These are phyloP conservation scores for Cynopterus sphinx DNA, from an alignment of 2,797 vertebrate genomes.

Conservation along the genomic window DNA sequence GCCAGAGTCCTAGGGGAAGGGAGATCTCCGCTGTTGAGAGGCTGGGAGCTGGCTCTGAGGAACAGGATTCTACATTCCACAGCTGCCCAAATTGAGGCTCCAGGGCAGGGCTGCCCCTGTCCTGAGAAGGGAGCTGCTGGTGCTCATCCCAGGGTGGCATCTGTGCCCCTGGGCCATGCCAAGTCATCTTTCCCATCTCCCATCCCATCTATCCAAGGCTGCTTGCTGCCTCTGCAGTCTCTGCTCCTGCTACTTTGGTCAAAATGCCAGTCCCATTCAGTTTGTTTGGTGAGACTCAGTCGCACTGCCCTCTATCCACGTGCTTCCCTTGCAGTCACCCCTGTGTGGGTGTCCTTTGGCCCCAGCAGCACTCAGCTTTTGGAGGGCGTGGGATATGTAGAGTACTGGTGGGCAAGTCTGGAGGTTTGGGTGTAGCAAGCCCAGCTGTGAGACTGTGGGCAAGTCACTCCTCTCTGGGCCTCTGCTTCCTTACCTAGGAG, in stretches of 20 bases:
- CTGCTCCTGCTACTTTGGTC: not conserved
- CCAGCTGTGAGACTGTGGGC: not conserved
- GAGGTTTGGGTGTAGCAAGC: not conserved
- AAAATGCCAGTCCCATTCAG: not conserved
- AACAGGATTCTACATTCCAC: constrained; percentile 38
- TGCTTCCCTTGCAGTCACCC: not conserved
- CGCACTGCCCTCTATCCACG: not conserved
- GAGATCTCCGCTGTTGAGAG: not conserved
- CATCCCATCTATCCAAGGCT: not conserved
- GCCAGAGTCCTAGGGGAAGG: not conserved
- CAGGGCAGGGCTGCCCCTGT: not conserved
- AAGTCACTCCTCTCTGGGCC: not conserved
- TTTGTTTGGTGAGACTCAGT: not conserved
- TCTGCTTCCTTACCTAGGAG: not conserved
- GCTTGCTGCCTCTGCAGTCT: not conserved
- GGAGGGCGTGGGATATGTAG: not conserved
- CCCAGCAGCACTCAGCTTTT: not conserved
- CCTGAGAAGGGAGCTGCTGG: not conserved
- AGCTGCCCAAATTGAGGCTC: not conserved
- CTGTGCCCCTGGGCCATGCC: constrained; percentile 36
- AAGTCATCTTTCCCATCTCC: constrained; percentile 66
- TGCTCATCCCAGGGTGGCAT: constrained; percentile 30
- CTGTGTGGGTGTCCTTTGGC: not conserved
- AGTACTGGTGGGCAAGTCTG: not conserved
- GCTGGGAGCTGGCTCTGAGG: not conserved